Evolutionary conservation across 2,797 vertebrate genomes (phyloP).

Genomic region (Lutjanus campechanus): DNA sequence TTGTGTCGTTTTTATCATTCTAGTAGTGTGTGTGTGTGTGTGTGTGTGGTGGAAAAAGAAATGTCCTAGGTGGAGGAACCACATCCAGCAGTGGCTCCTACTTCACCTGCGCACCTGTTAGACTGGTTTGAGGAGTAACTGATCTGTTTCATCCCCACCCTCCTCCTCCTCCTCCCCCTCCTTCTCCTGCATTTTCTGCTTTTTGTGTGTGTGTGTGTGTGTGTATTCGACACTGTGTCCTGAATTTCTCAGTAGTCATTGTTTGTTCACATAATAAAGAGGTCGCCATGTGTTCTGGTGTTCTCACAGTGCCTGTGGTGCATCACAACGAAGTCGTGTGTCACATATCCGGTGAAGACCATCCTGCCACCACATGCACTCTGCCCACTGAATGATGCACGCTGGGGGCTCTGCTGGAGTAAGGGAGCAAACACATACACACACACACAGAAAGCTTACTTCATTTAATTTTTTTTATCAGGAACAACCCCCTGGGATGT

Average conservation of each 20-base stretch:
- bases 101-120: constrained; percentile 65
- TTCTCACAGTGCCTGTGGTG: constrained; percentile 94
- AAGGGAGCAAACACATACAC: constrained; percentile 70
- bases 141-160: constrained; percentile 22
- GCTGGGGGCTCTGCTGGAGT: constrained; percentile 98
- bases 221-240: background rate
- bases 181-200: background rate
- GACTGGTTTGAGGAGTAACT: constrained; percentile 79
- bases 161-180: background rate
- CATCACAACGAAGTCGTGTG: constrained; percentile 83
- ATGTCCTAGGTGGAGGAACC: constrained; percentile 16
- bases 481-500: no score
- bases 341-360: constrained; percentile 90
- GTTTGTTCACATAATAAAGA: constrained; percentile 15
- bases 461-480: no score
- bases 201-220: constrained; percentile 22
- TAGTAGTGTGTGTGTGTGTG: background rate
- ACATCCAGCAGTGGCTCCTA: constrained; percentile 31
- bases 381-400: constrained; percentile 90
- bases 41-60: constrained; percentile 4
- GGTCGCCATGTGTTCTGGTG: background rate
- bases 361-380: constrained; percentile 89
- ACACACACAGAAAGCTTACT: background rate
- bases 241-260: background rate
- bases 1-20: background rate